phyloP scores from a whole-genome alignment of 2,113 vertebrate species.

The Spheniscus mendiculus region DNA sequence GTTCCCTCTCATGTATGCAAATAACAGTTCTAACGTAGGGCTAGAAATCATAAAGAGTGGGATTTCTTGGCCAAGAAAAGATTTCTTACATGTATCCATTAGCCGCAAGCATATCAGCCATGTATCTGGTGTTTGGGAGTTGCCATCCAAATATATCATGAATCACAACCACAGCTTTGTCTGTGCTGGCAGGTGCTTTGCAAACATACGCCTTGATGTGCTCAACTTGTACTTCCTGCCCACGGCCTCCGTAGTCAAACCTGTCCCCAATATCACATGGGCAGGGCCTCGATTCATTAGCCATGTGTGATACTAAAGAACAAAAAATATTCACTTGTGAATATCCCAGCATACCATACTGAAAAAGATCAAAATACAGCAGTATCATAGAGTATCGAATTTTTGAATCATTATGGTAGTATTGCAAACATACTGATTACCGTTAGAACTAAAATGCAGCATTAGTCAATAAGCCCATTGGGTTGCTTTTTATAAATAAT shows the following conservation, averaged over 20 bases:
- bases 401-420: not conserved
- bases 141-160: constrained; percentile 93
- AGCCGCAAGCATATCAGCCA: constrained; percentile 86
- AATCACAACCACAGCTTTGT: constrained; percentile 87
- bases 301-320: constrained; percentile 75
- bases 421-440: not conserved
- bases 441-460: not conserved
- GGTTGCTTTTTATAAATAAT: not conserved
- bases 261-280: constrained; percentile 88
- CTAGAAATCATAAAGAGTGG: not conserved
- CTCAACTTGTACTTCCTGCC: constrained; percentile 83
- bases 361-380: not conserved
- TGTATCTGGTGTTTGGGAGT: constrained; percentile 90
- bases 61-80: not conserved
- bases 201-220: constrained; percentile 85
- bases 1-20: not conserved
- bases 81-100: constrained; percentile 84
- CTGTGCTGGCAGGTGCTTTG: constrained; percentile 69
- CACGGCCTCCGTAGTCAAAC: constrained; percentile 83
- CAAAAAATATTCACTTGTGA: not conserved
- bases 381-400: fast-evolving
- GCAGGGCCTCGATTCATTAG: constrained; percentile 87
- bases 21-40: not conserved
- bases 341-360: too few relatives aligned
- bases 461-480: not conserved